A percentile compares a stretch with the other conserved stretches of the same genome.
Conservation (phyloP, 1,140 invertebrate genomes). For the Cherax quadricarinatus region DNA sequence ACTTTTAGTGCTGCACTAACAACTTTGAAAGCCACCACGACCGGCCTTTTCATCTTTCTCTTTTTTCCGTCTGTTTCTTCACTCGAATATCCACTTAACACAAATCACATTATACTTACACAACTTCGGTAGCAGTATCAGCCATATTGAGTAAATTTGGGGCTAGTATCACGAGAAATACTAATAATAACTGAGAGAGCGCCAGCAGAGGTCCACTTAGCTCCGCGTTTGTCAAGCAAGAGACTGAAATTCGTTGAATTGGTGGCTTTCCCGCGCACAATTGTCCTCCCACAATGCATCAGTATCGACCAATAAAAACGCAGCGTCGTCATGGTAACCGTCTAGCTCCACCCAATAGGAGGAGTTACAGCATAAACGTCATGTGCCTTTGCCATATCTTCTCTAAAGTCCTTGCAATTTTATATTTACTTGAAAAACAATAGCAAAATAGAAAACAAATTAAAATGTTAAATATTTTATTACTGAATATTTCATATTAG, state of each 20-base stretch:
- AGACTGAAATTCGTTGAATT: conserved; percentile 55
- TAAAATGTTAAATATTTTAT: not conserved
- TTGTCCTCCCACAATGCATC: conserved; percentile 37
- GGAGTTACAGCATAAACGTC: not conserved
- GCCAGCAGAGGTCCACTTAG: conserved; percentile 54
- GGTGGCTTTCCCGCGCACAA: conserved; percentile 48
- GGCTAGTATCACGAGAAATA: conserved; percentile 4
- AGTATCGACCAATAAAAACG: conserved; percentile 11
- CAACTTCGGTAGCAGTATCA: conserved; percentile 55
- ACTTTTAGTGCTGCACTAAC: no score
- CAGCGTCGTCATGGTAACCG: conserved; percentile 41
- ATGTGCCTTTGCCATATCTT: not conserved
- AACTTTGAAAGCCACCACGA: not conserved
- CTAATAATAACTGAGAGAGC: conserved; percentile 27
- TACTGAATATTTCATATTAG: not conserved
- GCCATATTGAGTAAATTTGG: conserved; percentile 47
- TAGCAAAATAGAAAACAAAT: not conserved
- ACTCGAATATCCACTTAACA: not conserved
- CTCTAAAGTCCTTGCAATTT: not conserved
- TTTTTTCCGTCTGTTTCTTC: not conserved
- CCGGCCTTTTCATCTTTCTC: not conserved
- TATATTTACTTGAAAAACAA: not conserved
- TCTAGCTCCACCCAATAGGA: conserved; percentile 35
- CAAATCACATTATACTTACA: conserved; percentile 48
- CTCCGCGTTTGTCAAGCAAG: conserved; percentile 54